phyloP scores from a whole-genome alignment of 2,797 vertebrate species.

The Trachops cirrhosus region DNA sequence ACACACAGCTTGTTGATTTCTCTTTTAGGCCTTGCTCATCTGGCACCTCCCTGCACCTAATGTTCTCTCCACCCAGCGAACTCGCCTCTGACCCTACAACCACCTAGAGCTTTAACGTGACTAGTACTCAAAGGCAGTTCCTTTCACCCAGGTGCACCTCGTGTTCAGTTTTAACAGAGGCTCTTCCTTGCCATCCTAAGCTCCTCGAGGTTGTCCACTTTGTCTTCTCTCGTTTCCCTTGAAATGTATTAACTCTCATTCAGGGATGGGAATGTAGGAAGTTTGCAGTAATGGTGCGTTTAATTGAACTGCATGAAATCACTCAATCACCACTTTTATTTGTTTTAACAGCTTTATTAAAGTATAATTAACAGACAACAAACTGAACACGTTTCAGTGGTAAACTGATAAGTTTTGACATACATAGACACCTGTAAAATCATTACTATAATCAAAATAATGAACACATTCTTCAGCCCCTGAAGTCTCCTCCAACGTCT shows the following conservation, averaged over 20 bases:
- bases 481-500: not conserved
- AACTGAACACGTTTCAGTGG: not conserved
- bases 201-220: not conserved
- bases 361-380: not conserved
- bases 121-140: not conserved
- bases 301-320: not conserved
- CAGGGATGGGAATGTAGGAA: not conserved
- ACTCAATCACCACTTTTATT: not conserved
- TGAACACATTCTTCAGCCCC: not conserved
- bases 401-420: not conserved
- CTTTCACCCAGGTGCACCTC: not conserved
- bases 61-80: not conserved
- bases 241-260: not conserved
- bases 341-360: not conserved
- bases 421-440: not conserved
- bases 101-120: no score
- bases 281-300: not conserved
- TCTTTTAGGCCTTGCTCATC: not conserved
- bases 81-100: not conserved
- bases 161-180: not conserved
- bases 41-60: not conserved
- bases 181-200: not conserved
- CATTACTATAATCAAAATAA: not conserved
- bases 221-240: not conserved
- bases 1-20: not conserved